phyloP scores from a whole-genome alignment of 2,113 vertebrate species.

The Labeo catla region DNA sequence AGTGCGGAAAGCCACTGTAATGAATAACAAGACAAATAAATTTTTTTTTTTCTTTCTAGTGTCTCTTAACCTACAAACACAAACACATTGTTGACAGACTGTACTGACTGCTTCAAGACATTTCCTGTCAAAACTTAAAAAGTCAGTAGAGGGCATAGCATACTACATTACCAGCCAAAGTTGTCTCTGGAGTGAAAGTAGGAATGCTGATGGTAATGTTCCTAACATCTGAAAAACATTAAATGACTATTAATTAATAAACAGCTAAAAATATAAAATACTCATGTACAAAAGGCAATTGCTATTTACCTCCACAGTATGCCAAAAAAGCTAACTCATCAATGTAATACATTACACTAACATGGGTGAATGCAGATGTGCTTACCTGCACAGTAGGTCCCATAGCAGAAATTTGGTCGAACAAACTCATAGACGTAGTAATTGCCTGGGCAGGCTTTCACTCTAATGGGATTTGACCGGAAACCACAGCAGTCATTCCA shows the following conservation, averaged over 20 bases:
- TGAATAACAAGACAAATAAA: no score
- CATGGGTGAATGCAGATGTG: background rate
- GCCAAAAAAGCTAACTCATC: background rate
- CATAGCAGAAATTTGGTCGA: background rate
- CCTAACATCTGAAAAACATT: constrained; percentile 1
- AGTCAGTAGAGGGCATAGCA: background rate
- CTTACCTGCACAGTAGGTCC: constrained; percentile 51
- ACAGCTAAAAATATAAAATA: background rate
- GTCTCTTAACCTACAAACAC: background rate
- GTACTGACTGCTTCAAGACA: background rate
- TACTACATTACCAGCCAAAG: constrained; percentile 18
- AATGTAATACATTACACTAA: background rate
- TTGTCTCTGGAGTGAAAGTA: background rate
- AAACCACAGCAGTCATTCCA: constrained; percentile 33
- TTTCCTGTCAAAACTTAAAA: background rate
- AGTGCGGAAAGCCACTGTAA: background rate
- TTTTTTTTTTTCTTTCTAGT: no score
- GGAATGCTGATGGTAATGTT: background rate
- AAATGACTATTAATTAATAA: background rate
- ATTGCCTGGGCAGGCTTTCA: constrained; percentile 52
- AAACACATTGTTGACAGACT: background rate
- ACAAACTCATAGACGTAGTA: constrained; percentile 55
- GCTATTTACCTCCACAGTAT: background rate
- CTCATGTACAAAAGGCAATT: no score
- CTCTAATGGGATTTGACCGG: constrained; percentile 18